Base-by-base conservation (phyloP, 2,888 invertebrate species). In the Clistopyga incitator region DNA sequence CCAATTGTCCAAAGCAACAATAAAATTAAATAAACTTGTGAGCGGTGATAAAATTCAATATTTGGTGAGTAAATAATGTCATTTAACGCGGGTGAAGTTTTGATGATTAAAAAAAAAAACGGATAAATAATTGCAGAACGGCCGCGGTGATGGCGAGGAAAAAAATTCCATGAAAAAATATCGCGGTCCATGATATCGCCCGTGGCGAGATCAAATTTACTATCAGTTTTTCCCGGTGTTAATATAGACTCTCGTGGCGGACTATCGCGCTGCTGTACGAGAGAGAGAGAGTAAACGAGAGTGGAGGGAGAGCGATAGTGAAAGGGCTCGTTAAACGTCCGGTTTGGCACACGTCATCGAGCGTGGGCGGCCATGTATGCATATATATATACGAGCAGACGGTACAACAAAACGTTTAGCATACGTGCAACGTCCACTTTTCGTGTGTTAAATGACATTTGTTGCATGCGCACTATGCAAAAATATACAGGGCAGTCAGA, bases 261-360 rank as follows among this genome's bases (percentile, higher is more conserved):
- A 38, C 23, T 47, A 10, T 18, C 15, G 15, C 42, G 67, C 25
- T 15, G 45, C 45, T 47, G 67, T 38, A 45, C 8, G n/a, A n/a
- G 34, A 47, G 47, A 45, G 45, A 42, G 34, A 56, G 38, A 72
- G 52, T 29, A 18, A 54, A 42, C 23, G 42, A 42, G 64, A 74
- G 68, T 52, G 34, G 34, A 38, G 10, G 47, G 10, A 42, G 52
- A 42, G 50, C 34, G 20, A 61, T 34, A 59, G 38, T 38, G 54
- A 70, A 67, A 74, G 54, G 65, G 77, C 68, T 82, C 78, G 68
- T 82, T 75, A 38, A 67, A 76, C 75, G 75, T 82, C 77, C 54
- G 76, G 54, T 76, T 82, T 82, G 75, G 82, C 82, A 65, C 50
- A 56, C 79, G 75, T 82, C 65, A 71, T 76, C 78, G 64, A 47